phyloP scores from a whole-genome alignment of 2,888 invertebrate genomes.

The Drosophila acutilabella region DNA sequence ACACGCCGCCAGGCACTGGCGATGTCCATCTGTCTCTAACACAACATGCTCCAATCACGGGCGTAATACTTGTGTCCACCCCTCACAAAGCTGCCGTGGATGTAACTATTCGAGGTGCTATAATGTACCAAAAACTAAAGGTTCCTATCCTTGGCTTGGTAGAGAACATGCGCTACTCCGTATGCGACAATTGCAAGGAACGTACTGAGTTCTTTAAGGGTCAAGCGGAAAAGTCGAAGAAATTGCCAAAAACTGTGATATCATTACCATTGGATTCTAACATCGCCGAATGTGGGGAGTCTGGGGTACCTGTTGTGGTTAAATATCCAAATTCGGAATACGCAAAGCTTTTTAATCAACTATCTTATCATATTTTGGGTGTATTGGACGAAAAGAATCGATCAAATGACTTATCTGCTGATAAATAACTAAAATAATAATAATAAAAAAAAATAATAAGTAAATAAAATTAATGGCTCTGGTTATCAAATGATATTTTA shows the following conservation, averaged over 20 bases:
- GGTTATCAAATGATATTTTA: no score
- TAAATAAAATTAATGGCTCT: no score
- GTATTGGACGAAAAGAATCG: constrained; percentile 14
- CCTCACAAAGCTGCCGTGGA: constrained; percentile 95
- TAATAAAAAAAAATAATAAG: no score
- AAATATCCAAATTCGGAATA: constrained; percentile 80
- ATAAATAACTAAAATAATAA: no score
- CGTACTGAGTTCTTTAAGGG: constrained; percentile 90
- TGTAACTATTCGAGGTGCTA: constrained; percentile 93
- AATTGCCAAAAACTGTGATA: constrained; percentile 88
- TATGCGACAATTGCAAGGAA: constrained; percentile 92
- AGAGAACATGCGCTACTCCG: constrained; percentile 94
- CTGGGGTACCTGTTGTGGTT: constrained; percentile 81
- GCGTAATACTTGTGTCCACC: constrained; percentile 96
- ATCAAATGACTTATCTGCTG: not conserved
- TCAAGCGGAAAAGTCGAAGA: not conserved
- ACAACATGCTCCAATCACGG: constrained; percentile 94
- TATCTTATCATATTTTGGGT: constrained; percentile 53
- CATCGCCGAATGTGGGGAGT: constrained; percentile 83
- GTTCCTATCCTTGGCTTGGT: constrained; percentile 95
- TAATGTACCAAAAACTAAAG: constrained; percentile 94
- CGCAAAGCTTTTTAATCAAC: constrained; percentile 66
- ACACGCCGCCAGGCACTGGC: constrained; percentile 98
- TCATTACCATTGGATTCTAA: constrained; percentile 85
- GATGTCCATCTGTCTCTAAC: constrained; percentile 96